Base-by-base conservation (phyloP, 1,140 invertebrate genomes). In the Goniozus legneri region DNA sequence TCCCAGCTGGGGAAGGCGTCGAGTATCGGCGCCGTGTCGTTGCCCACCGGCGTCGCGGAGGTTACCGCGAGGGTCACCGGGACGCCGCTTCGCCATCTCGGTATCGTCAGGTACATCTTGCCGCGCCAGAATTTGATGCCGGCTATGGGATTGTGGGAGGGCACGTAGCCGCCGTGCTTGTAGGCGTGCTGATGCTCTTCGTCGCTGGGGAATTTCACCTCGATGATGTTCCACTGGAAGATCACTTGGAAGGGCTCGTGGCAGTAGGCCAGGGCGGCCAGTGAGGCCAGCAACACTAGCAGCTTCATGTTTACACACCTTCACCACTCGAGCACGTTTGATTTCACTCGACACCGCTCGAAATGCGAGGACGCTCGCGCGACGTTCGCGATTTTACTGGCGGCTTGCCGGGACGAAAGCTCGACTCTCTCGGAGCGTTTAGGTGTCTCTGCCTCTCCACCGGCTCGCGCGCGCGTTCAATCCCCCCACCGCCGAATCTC, bases 1-100 rank as follows among this genome's bases (percentile, higher is more conserved):
- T 69, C 70, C 85, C 85, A 88, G 46, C 69, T 81, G 10, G 86
- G 86, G 59, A 80, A 88, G 2, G 86, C 81, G 12, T 76, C 71
- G 8, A 88, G 50, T 19, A 77, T 74, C 0, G 83, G 83, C 7
- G 81, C 77, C 0, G 82, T 83, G 14, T 76, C 65, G 10, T 64
- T 70, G 13, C 77, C 76, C 0, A 67, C 36, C 1, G 64, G 64
- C 2, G 48, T 58, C 0, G 71, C 54, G 2, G 80, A 71, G n/a
- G 85, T 80, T 10, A 79, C 76, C 0, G 75, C 80, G 4, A 88
- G 66, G 0, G 85, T 86, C 3, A 82, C 81, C 8, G 85, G 85
- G 3, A 86, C 83, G 2, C 85, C 85, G 21, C 65, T 60, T 38
- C 78, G 78, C 77, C 82, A 82, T 40, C 85, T 73, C 8, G 85